Conservation (phyloP, 1,140 invertebrate genomes). For the honey bee (Apis mellifera) region DNA sequence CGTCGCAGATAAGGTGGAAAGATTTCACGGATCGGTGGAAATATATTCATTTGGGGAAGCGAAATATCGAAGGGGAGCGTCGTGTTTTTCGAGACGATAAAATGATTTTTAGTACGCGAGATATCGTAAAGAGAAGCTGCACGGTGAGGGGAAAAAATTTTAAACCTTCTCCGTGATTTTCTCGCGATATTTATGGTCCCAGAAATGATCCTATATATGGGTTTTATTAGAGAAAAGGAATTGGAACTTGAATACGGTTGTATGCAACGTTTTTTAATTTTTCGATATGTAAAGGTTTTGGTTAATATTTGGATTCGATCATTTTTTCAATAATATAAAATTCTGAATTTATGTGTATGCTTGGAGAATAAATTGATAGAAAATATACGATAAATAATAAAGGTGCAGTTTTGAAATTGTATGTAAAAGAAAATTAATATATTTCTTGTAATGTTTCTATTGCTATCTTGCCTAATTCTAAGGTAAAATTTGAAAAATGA, state of each 20-base stretch:
- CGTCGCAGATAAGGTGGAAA: not conserved
- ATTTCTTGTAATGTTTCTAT: no score
- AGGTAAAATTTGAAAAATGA: not conserved
- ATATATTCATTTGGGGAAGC: slow-evolving; percentile 21
- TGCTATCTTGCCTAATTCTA: no score
- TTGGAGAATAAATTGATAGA: not conserved
- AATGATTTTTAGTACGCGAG: slow-evolving; percentile 19
- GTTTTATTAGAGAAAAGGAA: no score
- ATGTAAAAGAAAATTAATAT: no score
- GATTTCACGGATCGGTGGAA: slow-evolving; percentile 43
- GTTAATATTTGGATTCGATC: no score
- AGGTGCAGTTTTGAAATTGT: not conserved
- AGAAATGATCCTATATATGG: no score
- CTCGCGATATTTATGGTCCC: fast-evolving
- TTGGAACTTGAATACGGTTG: no score
- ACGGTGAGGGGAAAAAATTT: slow-evolving; percentile 17
- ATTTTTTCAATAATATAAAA: no score
- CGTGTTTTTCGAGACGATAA: slow-evolving; percentile 7
- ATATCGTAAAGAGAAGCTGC: slow-evolving; percentile 4
- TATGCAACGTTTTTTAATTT: no score
- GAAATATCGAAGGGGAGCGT: not conserved
- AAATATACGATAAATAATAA: not conserved
- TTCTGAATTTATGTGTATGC: no score
- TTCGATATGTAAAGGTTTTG: no score
- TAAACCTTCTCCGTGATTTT: not conserved